phyloP scores from a whole-genome alignment of 2,113 vertebrate species.

The Stomatorhinus ivindoensis region DNA sequence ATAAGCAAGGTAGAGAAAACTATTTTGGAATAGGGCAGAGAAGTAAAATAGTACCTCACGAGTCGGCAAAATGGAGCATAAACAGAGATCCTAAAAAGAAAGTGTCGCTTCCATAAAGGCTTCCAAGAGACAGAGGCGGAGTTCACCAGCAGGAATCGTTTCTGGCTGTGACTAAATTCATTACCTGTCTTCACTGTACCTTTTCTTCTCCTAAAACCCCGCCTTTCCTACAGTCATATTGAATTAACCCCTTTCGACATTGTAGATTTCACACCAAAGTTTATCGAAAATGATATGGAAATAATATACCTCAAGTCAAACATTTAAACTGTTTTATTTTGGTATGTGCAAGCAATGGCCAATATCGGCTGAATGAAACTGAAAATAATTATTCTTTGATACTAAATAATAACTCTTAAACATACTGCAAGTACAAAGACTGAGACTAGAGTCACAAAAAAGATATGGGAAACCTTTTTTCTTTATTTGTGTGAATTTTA shows the following conservation, averaged over 20 bases:
- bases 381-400: background rate
- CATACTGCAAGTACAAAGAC: background rate
- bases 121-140: background rate
- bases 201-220: background rate
- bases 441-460: background rate
- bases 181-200: slow-evolving; percentile 11
- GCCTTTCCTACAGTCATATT: background rate
- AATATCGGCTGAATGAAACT: background rate
- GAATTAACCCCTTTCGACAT: background rate
- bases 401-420: background rate
- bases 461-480: background rate
- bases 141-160: background rate
- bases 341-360: background rate
- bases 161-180: background rate
- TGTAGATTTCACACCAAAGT: background rate
- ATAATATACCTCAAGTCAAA: background rate
- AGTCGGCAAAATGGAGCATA: background rate
- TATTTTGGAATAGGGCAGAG: background rate
- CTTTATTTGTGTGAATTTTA: background rate
- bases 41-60: background rate
- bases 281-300: background rate
- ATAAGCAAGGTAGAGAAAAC: background rate
- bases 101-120: background rate
- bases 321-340: background rate
- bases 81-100: background rate